Evolutionary conservation across 2,797 vertebrate genomes (phyloP), one percentile per base, ranked within the genome.

Genomic region (Eupleurogrammus muticus): DNA sequence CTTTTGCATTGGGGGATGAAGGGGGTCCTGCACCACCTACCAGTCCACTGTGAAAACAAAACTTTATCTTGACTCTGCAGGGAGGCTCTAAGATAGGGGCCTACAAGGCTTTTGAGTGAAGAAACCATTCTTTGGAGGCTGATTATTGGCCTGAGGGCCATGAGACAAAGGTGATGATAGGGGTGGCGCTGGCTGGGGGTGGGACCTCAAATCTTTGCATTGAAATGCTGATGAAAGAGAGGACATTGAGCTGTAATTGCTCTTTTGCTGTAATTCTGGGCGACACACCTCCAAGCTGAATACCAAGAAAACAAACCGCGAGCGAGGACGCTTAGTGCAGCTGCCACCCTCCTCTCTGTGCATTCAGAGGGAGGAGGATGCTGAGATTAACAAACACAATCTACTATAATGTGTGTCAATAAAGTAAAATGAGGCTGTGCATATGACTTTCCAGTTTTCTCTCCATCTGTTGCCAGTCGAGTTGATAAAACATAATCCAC

Each of bases 401-500:
- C 68, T 28, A 62, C 84, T 28, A 34, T 83, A 82, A 84, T 75
- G 81, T 85, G 64, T 48, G 83, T 84, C 89, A 84, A 85, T 87
- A 80, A 88, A 83, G 88, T 85, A 80, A 81, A 90, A 87, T 12
- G 51, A 87, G 74, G 52, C 85, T 9, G 62, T 23, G 73, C 80
- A 82, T 84, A 84, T 85, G 87, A 89, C 87, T 87, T 87, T 81
- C 76, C 85, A 78, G 81, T 87, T 85, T 86, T 74, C n/a, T 67
- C 82, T 82, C 88, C 77, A 83, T 89, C 88, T 87, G 87, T 81
- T 88, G 87, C 89, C 88, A 90, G 89, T 80, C 16, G 81, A 86
- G 90, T 88, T 88, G 86, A 88, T 87, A 89, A 89, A 88, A 87
- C 89, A 87, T 90, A 91, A 91, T 91, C 88, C 86, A 73, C 70